Evolutionary conservation across 1,140 invertebrate genomes (phyloP).

Genomic region (Cydia amplana): DNA sequence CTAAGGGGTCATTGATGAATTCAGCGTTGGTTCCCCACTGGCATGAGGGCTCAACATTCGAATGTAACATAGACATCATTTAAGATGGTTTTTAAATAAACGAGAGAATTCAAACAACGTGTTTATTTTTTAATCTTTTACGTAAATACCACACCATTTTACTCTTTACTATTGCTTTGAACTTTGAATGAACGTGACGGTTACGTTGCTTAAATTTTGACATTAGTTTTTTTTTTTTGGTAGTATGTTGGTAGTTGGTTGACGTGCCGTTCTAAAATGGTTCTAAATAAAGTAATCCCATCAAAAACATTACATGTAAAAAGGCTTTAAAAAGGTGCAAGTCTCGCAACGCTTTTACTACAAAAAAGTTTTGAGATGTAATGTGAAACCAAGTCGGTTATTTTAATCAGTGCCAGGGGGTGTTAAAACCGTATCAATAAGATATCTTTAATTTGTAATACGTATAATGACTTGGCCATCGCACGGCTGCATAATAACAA

Average conservation of each 20-base stretch:
- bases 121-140: background rate
- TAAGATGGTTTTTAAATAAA: background rate
- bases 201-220: background rate
- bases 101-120: background rate
- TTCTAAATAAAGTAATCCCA: too few species aligned
- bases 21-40: slow-evolving; percentile 1
- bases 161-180: background rate
- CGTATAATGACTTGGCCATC: too few species aligned
- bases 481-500: too few species aligned
- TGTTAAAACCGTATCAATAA: too few species aligned
- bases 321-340: too few species aligned
- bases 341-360: too few species aligned
- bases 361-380: too few species aligned
- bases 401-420: too few species aligned
- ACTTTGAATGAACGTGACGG: background rate
- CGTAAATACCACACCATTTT: background rate
- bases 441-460: too few species aligned
- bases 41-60: slow-evolving; percentile 30
- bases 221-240: background rate
- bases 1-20: slow-evolving; percentile 51
- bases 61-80: slow-evolving; percentile 14
- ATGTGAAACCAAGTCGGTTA: too few species aligned
- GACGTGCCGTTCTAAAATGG: too few species aligned
- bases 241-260: background rate
- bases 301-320: too few species aligned